phyloP scores from a whole-genome alignment of 2,888 invertebrate genomes.

The Caprella mutica region DNA sequence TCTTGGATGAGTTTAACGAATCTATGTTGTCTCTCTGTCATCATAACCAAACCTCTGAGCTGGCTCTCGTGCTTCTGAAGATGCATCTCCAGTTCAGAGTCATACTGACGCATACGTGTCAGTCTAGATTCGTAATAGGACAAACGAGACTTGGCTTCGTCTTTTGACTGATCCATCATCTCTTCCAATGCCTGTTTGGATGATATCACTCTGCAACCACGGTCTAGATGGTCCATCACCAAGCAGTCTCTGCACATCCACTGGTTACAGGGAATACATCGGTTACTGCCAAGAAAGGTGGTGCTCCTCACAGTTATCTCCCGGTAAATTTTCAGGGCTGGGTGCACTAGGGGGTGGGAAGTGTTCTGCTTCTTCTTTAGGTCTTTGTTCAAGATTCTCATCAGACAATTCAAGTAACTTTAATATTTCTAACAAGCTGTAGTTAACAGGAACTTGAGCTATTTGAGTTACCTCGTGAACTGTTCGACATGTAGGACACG shows the following conservation, averaged over 20 bases:
- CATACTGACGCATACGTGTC: slow-evolving; percentile 8
- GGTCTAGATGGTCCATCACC: slow-evolving; percentile 13
- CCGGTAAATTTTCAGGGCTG: slow-evolving; percentile 7
- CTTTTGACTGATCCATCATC: slow-evolving; percentile 3
- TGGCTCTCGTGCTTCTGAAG: slow-evolving; percentile 14
- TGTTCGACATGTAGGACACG: slow-evolving; percentile 15
- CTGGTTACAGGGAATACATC: slow-evolving; percentile 14
- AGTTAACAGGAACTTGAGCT: slow-evolving; percentile 11
- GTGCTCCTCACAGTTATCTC: slow-evolving; percentile 11
- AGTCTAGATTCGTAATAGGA: slow-evolving; percentile 11
- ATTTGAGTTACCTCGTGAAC: slow-evolving; percentile 8
- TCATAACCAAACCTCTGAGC: slow-evolving; percentile 6
- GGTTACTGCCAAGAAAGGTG: slow-evolving; percentile 15
- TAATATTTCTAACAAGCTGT: slow-evolving; percentile 12
- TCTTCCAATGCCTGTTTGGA: slow-evolving; percentile 16
- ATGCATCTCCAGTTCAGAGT: slow-evolving; percentile 11
- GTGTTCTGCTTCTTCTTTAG: slow-evolving; percentile 7
- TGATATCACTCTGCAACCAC: slow-evolving; percentile 11
- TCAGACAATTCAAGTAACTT: slow-evolving; percentile 11
- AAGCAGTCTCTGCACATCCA: slow-evolving; percentile 17
- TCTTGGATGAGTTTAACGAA: slow-evolving; percentile 9
- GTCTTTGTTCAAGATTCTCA: slow-evolving; percentile 7
- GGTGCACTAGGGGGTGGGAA: slow-evolving; percentile 7
- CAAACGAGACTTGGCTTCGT: not conserved
- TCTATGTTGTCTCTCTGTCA: slow-evolving; percentile 11